phyloP scores from a whole-genome alignment of 2,113 vertebrate genomes.

The Rostratula benghalensis region DNA sequence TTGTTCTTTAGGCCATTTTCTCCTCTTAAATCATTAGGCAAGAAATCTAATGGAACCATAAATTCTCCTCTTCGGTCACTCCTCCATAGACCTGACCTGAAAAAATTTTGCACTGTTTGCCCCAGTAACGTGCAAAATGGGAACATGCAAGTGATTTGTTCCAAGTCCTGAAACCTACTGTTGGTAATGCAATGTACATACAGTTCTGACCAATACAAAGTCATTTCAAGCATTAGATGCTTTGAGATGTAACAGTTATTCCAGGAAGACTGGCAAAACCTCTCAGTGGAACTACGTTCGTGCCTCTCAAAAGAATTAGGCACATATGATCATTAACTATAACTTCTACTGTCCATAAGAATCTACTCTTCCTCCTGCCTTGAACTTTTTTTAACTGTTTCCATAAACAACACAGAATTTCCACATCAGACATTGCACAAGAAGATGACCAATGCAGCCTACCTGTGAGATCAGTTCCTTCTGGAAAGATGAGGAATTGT shows the following conservation, averaged over 20 bases:
- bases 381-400: neutral
- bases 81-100: neutral
- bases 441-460: neutral
- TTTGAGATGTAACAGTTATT: neutral
- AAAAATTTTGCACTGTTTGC: neutral
- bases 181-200: neutral
- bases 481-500: conserved; percentile 95
- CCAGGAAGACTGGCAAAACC: neutral
- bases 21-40: neutral
- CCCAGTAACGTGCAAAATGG: neutral
- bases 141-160: neutral
- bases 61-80: neutral
- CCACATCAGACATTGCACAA: rapidly evolving
- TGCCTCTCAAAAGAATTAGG: neutral
- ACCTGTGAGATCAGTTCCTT: conserved; percentile 98
- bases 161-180: neutral
- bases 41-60: neutral
- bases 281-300: neutral
- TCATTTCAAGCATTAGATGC: neutral
- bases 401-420: neutral
- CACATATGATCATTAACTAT: neutral
- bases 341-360: neutral
- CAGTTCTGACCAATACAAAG: neutral
- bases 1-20: neutral
- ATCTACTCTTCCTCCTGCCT: neutral